A percentile compares a stretch with the other conserved stretches of the same genome.
phyloP scores from a whole-genome alignment of 2,113 vertebrate species.

The Ancistrus triradiatus region DNA sequence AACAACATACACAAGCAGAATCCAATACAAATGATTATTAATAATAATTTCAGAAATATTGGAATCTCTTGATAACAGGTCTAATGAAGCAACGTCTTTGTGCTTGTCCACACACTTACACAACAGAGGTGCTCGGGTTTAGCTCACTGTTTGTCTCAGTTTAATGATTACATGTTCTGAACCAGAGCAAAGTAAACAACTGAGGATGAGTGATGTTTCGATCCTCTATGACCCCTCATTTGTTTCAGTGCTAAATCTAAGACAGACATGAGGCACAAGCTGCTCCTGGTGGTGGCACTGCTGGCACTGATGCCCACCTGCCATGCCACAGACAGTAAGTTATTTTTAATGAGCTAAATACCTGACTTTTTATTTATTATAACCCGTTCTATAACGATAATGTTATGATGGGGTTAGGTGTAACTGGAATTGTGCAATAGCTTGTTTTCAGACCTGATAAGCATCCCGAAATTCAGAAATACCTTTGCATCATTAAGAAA shows the following conservation, averaged over 20 bases:
- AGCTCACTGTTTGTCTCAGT: constrained; percentile 2
- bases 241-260: neutral
- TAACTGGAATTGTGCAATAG: no score
- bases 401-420: no score
- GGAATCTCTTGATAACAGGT: no score
- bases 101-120: neutral
- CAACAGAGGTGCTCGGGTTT: neutral
- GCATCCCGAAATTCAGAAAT: no score
- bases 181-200: constrained; percentile 6
- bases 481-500: no score
- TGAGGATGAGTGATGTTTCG: neutral
- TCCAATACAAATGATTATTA: no score
- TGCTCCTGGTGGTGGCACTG: constrained; percentile 51
- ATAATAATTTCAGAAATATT: no score
- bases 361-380: no score
- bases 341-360: neutral
- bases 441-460: no score
- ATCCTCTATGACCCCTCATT: neutral
- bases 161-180: constrained; percentile 14
- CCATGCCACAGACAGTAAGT: constrained; percentile 56
- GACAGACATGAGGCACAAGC: constrained; percentile 59
- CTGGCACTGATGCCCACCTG: constrained; percentile 42
- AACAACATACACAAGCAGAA: no score
- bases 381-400: no score
- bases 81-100: no score